phyloP scores from a whole-genome alignment of 2,797 vertebrate species.

The Acomys russatus region DNA sequence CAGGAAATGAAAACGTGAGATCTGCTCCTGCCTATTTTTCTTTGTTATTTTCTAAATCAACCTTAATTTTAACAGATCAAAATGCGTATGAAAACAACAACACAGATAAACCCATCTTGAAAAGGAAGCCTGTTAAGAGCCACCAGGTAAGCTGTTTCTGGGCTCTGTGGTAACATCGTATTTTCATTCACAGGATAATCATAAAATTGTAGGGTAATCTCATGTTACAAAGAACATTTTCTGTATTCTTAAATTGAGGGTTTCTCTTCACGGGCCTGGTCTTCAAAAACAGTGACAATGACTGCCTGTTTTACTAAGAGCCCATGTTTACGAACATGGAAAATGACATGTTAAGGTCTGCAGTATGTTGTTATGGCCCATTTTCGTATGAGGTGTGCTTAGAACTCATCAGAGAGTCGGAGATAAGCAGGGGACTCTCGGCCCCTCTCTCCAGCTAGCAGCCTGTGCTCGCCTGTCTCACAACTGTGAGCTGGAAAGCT shows the following conservation, averaged over 20 bases:
- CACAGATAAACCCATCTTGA: neutral
- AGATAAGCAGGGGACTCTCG: neutral
- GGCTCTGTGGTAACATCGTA: slow-evolving; percentile 57
- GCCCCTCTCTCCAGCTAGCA: neutral
- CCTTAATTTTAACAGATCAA: neutral
- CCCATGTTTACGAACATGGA: neutral
- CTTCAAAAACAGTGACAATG: slow-evolving; percentile 49
- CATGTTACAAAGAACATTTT: slow-evolving; percentile 45
- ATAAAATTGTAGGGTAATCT: slow-evolving; percentile 57
- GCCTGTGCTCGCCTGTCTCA: neutral
- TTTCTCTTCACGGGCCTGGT: neutral
- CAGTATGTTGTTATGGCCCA: neutral
- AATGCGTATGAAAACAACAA: slow-evolving; percentile 37
- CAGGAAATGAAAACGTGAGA: slow-evolving; percentile 31
- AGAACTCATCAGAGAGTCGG: neutral
- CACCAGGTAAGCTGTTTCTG: neutral
- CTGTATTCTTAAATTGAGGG: slow-evolving; percentile 31
- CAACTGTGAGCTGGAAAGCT: neutral
- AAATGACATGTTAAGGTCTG: neutral
- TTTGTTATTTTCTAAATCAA: slow-evolving; percentile 36
- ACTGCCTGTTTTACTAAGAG: neutral
- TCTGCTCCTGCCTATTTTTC: neutral
- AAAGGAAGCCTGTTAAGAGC: slow-evolving; percentile 59
- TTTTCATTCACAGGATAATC: slow-evolving; percentile 48
- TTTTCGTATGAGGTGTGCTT: neutral